phyloP scores from a whole-genome alignment of 2,888 invertebrate genomes.

The Agapostemon virescens region DNA sequence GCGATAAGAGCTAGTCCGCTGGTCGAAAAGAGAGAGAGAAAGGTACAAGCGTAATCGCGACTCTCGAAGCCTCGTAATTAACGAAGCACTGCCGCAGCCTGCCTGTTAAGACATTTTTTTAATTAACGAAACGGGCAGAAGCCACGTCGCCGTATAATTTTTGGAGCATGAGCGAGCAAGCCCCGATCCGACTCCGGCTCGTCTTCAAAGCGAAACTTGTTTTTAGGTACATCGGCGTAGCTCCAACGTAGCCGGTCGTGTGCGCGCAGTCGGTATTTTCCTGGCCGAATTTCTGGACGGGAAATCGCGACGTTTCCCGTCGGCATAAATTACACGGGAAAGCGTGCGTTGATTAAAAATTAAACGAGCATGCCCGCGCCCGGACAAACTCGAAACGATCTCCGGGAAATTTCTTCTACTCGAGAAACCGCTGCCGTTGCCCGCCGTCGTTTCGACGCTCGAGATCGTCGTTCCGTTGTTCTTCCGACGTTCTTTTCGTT shows the following conservation, averaged over 20 bases:
- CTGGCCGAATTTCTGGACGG: not conserved
- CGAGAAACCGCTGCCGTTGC: not conserved
- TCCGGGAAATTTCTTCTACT: not conserved
- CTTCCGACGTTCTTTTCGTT: not conserved
- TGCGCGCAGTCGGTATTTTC: not conserved
- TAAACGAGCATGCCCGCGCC: not conserved
- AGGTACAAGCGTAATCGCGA: not conserved
- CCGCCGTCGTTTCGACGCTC: not conserved
- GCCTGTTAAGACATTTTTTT: not conserved
- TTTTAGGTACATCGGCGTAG: constrained; percentile 18
- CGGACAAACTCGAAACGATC: not conserved
- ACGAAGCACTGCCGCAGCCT: not conserved
- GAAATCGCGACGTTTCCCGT: not conserved
- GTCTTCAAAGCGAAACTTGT: constrained; percentile 23
- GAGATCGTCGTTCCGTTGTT: not conserved
- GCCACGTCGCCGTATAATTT: not conserved
- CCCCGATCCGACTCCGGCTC: not conserved
- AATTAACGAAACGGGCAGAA: not conserved
- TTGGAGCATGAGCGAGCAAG: constrained; percentile 1
- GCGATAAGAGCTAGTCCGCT: not conserved
- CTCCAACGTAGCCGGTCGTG: not conserved
- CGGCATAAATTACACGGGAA: not conserved
- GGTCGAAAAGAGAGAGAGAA: not conserved
- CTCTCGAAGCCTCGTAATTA: not conserved
- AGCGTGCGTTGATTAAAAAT: not conserved